Conservation (phyloP, 2,113 vertebrate species). For the Phaethon lepturus region DNA sequence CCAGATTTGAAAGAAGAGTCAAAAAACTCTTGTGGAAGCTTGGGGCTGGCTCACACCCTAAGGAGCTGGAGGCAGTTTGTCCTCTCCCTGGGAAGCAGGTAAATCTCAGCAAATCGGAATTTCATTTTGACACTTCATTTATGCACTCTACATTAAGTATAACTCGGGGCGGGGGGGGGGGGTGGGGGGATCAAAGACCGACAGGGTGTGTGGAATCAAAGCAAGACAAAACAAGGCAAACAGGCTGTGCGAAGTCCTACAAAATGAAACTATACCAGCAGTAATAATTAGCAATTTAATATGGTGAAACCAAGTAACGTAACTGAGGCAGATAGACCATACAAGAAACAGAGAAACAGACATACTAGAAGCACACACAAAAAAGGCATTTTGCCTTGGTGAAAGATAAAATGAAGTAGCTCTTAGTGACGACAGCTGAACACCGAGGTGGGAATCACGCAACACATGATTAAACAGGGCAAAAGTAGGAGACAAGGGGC, state of each 20-base stretch:
- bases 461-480: not conserved
- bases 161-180: not conserved
- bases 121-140: not conserved
- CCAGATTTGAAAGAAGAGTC: not conserved
- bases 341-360: not conserved
- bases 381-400: not conserved
- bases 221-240: not conserved
- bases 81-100: not conserved
- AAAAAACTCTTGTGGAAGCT: not conserved
- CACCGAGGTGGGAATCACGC: rapidly evolving
- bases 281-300: not conserved
- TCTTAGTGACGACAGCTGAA: not conserved
- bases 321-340: not conserved
- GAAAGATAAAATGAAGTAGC: not conserved
- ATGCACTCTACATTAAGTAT: not conserved
- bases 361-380: not conserved
- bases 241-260: not conserved
- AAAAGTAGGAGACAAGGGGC: not conserved
- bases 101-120: constrained; percentile 23
- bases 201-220: not conserved
- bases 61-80: not conserved
- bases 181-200: too few relatives aligned
- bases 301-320: not conserved
- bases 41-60: not conserved
- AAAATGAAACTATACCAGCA: not conserved